Conservation (phyloP, 2,113 vertebrate species). For the Camelus dromedarius region DNA sequence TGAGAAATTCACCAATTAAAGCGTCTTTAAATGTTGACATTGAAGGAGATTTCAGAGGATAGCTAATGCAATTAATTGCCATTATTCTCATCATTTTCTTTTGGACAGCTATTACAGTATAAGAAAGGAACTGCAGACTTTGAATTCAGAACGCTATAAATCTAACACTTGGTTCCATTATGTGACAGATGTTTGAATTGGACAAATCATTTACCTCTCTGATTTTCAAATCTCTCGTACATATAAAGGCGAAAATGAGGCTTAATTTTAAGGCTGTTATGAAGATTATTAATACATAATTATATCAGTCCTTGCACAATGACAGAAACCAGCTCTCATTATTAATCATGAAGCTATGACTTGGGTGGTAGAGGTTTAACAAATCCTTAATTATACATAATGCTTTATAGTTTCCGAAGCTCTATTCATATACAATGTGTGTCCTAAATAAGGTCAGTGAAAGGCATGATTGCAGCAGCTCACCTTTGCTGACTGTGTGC, state of each 20-base stretch:
- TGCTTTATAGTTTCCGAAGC: not conserved
- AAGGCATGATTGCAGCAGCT: not conserved
- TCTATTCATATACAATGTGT: not conserved
- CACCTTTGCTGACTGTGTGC: not conserved
- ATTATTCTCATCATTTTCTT: not conserved
- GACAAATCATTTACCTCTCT: not conserved
- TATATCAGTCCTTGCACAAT: not conserved
- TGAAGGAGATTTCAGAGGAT: slow-evolving; percentile 15
- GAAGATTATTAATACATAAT: not conserved
- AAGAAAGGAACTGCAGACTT: not conserved
- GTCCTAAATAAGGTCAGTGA: not conserved
- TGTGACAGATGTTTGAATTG: not conserved
- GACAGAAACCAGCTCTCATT: not conserved
- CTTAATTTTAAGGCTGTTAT: not conserved
- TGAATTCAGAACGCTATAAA: not conserved
- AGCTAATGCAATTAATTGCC: not conserved
- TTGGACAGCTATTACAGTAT: not conserved
- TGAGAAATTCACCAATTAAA: not conserved
- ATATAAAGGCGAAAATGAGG: not conserved
- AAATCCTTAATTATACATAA: not conserved
- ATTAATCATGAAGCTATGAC: not conserved
- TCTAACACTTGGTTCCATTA: not conserved
- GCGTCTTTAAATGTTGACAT: not conserved
- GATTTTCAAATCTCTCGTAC: not conserved
- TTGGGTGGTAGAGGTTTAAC: not conserved